A percentile compares a stretch with the other conserved stretches of the same genome.
These are phyloP conservation scores for Andrena flavipes DNA, from an alignment of 2,888 invertebrate species.

Conservation along the genomic window DNA sequence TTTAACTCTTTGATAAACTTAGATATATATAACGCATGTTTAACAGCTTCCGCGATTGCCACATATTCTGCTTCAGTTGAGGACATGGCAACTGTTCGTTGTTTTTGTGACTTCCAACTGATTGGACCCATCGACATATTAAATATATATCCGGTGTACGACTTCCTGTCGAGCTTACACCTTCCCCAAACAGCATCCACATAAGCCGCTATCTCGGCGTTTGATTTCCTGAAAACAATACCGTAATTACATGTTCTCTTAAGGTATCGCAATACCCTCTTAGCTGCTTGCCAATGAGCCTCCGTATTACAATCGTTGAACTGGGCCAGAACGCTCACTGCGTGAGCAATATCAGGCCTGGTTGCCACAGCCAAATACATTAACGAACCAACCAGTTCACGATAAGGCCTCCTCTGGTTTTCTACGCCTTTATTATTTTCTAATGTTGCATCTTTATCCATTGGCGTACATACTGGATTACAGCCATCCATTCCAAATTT, in stretches of 20 bases:
- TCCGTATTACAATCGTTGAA: slow-evolving; percentile 11
- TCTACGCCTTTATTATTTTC: neutral
- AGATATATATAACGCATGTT: slow-evolving; percentile 11
- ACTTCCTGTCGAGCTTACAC: slow-evolving; percentile 8
- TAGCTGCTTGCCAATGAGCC: neutral
- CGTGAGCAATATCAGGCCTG: slow-evolving; percentile 38
- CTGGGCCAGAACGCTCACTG: neutral
- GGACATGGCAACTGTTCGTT: slow-evolving; percentile 8
- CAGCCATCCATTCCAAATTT: slow-evolving; percentile 54
- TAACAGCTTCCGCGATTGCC: slow-evolving; percentile 14
- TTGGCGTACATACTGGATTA: slow-evolving; percentile 51
- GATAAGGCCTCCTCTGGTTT: slow-evolving; percentile 35
- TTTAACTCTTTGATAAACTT: slow-evolving; percentile 21
- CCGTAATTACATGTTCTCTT: slow-evolving; percentile 4
- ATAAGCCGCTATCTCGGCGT: neutral
- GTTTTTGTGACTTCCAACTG: slow-evolving; percentile 13
- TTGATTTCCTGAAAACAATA: neutral
- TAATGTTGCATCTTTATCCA: slow-evolving; percentile 34
- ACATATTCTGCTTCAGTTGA: slow-evolving; percentile 35
- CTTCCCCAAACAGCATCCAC: slow-evolving; percentile 6
- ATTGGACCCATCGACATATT: too few species aligned
- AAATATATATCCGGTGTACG: neutral
- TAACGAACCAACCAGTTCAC: slow-evolving; percentile 22
- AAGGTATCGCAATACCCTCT: neutral
- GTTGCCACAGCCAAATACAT: slow-evolving; percentile 5